Percentiles rank a stretch among this genome's conserved stretches.
Evolutionary conservation across 2,797 vertebrate species (phyloP).

Genomic region (Chelon auratus): DNA sequence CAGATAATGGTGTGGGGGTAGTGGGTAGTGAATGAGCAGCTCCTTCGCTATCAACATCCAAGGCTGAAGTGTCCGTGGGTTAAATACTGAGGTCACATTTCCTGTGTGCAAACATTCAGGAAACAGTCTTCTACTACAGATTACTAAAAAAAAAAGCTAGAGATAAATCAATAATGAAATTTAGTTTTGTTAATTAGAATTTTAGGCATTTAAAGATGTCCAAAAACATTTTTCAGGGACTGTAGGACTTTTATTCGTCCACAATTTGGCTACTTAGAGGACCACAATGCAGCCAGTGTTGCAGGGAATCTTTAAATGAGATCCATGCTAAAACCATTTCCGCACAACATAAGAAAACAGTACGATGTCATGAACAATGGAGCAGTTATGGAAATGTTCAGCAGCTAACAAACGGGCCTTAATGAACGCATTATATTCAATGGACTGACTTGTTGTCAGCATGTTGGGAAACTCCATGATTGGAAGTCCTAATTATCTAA

Average conservation of each 20-base stretch:
- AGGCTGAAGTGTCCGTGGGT: too few species aligned
- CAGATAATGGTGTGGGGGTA: too few species aligned
- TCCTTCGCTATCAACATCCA: too few species aligned
- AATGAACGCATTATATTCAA: slow-evolving; percentile 30
- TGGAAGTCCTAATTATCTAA: slow-evolving; percentile 34
- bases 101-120: too few species aligned
- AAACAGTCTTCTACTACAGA: too few species aligned
- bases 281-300: slow-evolving; percentile 36
- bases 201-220: neutral
- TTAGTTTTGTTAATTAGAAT: neutral
- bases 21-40: too few species aligned
- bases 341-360: slow-evolving; percentile 34
- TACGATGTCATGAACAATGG: slow-evolving; percentile 33
- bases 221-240: neutral
- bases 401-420: slow-evolving; percentile 30
- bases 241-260: slow-evolving; percentile 21
- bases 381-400: slow-evolving; percentile 38
- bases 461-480: slow-evolving; percentile 27
- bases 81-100: too few species aligned
- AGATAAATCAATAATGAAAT: too few species aligned
- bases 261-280: neutral
- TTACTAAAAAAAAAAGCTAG: too few species aligned
- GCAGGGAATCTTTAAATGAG: slow-evolving; percentile 41
- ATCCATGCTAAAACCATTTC: slow-evolving; percentile 52
- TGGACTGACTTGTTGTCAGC: slow-evolving; percentile 43